Base-by-base conservation (phyloP, 2,113 vertebrate species). In the Corvus hawaiiensis region DNA sequence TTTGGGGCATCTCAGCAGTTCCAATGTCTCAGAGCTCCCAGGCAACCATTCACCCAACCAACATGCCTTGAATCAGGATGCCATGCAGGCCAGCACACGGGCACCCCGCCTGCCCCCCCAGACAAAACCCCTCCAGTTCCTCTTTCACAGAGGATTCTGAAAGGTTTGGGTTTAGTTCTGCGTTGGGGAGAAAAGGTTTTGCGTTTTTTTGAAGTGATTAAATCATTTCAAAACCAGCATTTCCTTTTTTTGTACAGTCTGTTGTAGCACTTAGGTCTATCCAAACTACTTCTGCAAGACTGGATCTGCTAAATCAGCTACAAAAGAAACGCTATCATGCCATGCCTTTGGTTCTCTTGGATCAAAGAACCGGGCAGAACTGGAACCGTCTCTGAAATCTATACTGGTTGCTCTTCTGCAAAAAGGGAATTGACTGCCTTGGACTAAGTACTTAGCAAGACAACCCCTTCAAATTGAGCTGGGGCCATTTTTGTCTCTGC, bases 31-130 rank as follows among this genome's bases (percentile, higher is more conserved):
- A 20, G 68, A 87, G 89, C 89, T 95, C 89, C 96, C 80, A 86
- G 94, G 95, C 95, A 96, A 96, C 93, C 86, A 94, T 93, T 93
- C 86, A 95, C 68, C 72, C 86, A 63, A 43, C 46, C 82, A 88
- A 64, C 82, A 87, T 3, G 82, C 71, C 94, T 64, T 68, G 85
- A 93, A 85, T 92, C 0, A 0, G 61, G 91, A 94, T 74, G 77
- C 39, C 69, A 83, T 0, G 2, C 62, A 24, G 87, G 85, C 49
- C 91, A 54, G 67, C 86, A 35, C 78, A 79, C 0, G 2, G 87
- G 84, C 89, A 89, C 59, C 55, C 71, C 15, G 7, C 68, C 22
- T 35, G 39, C 30, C 46, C 64, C 63, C 21, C n/a, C 52, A 72
- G 43, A 83, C 90, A 94, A 93, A 91, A 93, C 59, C 3, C 0